Evolutionary conservation across 2,888 invertebrate species (phyloP), one percentile per base, ranked within the genome.

Genomic region (Tipula lateralis): DNA sequence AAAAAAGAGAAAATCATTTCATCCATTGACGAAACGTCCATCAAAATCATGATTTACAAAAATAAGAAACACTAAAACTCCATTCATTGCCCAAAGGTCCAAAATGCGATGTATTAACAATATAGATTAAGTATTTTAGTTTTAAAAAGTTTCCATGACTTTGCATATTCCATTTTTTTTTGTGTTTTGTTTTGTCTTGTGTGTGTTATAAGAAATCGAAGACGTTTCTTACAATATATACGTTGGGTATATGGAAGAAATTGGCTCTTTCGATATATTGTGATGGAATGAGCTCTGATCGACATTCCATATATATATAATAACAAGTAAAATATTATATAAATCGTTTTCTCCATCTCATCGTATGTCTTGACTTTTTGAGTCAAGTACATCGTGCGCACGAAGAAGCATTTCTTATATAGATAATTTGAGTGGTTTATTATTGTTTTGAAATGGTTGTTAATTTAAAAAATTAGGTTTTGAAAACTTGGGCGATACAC

Each of bases 121-220:
- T 66, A 66, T 66, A 66, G 66, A 66, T 66, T 66, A 66, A 66
- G 66, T 66, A 24, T 66, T 66, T 66, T 66, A 24, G 66, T 30
- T 82, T 82, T 82, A 30, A 82, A 82, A 82, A 82, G 82, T 82
- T n/a, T 82, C 32, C 82, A 82, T 82, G 82, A 82, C 82, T 82
- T 82, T 82, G 82, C 82, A 82, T 82, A 82, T 82, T 82, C 32
- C 32, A 30, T 29, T 82, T 80, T 30, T 66, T 24, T 44, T 4
- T 16, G 16, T 44, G 3, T 36, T 66, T 66, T 7, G 16, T 66
- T 29, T 80, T 82, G 30, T n/a, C 32, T 82, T 29, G 5, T 29
- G 30, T 30, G n/a, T 30, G 16, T 82, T n/a, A n/a, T 30, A 82
- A 4, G 30, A 82, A 82, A 82, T 66, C 24, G 66, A 66, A 66